These are phyloP conservation scores for Netelia virgata DNA, from an alignment of 2,888 invertebrate species.

Conservation along the genomic window DNA sequence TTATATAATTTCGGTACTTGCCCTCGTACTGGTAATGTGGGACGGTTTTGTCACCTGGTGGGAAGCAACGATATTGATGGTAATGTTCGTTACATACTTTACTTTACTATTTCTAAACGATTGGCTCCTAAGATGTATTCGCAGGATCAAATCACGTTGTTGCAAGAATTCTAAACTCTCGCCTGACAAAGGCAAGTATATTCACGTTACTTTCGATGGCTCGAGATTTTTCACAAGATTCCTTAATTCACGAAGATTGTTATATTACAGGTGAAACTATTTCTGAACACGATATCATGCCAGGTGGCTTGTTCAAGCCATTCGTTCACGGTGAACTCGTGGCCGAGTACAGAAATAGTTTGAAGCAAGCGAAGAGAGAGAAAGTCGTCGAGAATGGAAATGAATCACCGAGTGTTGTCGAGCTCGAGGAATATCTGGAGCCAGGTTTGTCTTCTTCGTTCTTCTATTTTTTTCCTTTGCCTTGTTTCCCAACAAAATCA, in stretches of 20 bases:
- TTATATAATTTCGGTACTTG: constrained; percentile 90
- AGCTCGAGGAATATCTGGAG: constrained; percentile 75
- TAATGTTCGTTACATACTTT: constrained; percentile 92
- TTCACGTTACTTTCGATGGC: neutral
- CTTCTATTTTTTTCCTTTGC: no score
- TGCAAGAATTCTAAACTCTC: constrained; percentile 56
- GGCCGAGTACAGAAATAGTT: constrained; percentile 79
- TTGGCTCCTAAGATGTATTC: constrained; percentile 65
- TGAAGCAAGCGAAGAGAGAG: constrained; percentile 71
- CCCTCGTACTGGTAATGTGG: constrained; percentile 91
- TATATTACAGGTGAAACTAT: constrained; percentile 39
- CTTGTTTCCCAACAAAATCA: neutral
- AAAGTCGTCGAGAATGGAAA: constrained; percentile 73
- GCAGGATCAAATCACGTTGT: constrained; percentile 67
- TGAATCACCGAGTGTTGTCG: constrained; percentile 39
- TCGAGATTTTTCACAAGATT: neutral
- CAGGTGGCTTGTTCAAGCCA: constrained; percentile 82
- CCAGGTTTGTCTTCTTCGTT: constrained; percentile 75
- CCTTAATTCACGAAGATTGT: neutral
- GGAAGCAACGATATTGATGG: constrained; percentile 90
- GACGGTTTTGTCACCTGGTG: constrained; percentile 93
- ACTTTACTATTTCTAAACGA: constrained; percentile 88
- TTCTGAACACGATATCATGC: constrained; percentile 74
- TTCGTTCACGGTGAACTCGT: constrained; percentile 82
- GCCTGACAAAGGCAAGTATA: constrained; percentile 66